Evolutionary conservation across 2,113 vertebrate species (phyloP).

Genomic region (Regulus satrapa): DNA sequence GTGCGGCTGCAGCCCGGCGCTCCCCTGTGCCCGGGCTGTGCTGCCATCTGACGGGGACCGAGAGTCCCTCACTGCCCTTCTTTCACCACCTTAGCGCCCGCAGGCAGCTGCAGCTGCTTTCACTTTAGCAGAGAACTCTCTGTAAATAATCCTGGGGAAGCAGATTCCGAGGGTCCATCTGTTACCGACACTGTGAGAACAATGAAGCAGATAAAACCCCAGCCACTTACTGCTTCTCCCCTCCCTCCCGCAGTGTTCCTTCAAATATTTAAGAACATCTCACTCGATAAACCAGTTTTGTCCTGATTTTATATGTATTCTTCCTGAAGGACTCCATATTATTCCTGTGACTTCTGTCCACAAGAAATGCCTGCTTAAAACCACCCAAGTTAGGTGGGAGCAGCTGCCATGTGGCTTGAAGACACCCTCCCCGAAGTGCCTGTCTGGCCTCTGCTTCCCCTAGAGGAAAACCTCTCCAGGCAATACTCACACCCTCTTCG

Average conservation of each 20-base stretch:
- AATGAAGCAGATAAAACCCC: background rate
- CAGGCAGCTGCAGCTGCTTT: background rate
- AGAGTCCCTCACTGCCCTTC: background rate
- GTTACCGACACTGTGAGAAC: background rate
- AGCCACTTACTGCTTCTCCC: background rate
- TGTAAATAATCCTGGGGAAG: background rate
- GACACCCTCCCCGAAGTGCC: background rate
- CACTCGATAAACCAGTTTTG: background rate
- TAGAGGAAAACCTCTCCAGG: background rate
- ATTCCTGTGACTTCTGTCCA: background rate
- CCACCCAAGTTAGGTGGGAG: background rate
- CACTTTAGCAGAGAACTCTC: background rate
- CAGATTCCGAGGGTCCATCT: background rate
- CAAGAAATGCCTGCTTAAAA: background rate
- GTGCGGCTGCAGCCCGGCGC: accelerated
- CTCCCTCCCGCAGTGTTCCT: background rate
- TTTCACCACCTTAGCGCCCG: background rate
- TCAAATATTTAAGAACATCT: background rate
- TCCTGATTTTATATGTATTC: background rate
- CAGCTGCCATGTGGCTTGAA: background rate
- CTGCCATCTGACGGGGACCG: constrained; percentile 42
- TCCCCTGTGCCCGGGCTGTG: background rate
- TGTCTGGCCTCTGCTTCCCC: background rate
- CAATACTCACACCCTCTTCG: accelerated
- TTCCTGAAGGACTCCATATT: background rate